Evolutionary conservation across 2,888 invertebrate species (phyloP).

Genomic region (Byasa hedistus): DNA sequence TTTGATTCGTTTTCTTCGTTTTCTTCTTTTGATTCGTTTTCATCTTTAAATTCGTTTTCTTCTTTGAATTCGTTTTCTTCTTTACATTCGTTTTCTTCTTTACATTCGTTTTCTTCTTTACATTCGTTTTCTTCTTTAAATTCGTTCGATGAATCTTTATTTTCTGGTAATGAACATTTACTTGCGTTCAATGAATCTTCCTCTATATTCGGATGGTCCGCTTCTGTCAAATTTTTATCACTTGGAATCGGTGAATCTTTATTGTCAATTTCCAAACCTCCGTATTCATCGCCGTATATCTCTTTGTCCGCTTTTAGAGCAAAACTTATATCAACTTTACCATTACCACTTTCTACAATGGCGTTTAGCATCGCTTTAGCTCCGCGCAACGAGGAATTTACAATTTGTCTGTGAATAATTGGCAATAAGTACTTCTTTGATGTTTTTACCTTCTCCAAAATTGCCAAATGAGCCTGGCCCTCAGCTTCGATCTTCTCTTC

Average conservation of each 20-base stretch:
- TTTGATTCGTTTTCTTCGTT: no score
- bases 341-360: constrained; percentile 34
- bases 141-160: background rate
- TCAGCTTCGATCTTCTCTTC: constrained; percentile 19
- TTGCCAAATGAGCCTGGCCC: constrained; percentile 37
- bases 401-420: constrained; percentile 42
- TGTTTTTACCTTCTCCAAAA: constrained; percentile 36
- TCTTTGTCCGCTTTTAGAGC: constrained; percentile 24
- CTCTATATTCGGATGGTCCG: background rate
- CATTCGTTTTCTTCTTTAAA: no score
- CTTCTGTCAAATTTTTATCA: background rate
- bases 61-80: no score
- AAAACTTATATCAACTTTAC: background rate
- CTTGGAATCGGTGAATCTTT: constrained; percentile 11
- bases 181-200: constrained; percentile 22
- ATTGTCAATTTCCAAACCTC: constrained; percentile 18
- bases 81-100: no score
- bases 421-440: constrained; percentile 56
- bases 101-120: no score
- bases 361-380: constrained; percentile 45
- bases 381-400: constrained; percentile 31
- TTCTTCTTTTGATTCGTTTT: no score
- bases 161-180: background rate
- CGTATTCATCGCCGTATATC: constrained; percentile 8
- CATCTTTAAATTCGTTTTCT: no score